These are phyloP conservation scores for Anas bernieri DNA, from an alignment of 2,797 vertebrate genomes.

Conservation along the genomic window DNA sequence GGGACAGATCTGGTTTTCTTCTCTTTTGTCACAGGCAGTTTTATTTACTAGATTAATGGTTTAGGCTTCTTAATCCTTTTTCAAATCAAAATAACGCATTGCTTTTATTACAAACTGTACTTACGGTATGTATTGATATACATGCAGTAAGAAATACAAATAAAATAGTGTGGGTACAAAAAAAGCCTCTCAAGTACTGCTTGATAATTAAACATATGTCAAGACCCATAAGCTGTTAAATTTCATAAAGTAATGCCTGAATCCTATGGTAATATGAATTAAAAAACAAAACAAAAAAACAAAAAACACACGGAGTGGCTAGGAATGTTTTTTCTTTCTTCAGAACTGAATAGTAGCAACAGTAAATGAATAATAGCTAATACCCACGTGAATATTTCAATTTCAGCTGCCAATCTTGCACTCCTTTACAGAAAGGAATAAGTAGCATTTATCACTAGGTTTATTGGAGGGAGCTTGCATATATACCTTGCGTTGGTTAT, in stretches of 20 bases:
- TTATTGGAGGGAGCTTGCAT: neutral
- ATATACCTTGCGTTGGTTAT: constrained; percentile 5
- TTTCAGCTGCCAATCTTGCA: constrained; percentile 6
- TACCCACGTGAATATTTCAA: constrained; percentile 7
- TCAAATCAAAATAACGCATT: neutral
- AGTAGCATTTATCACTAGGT: neutral
- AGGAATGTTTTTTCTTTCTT: neutral
- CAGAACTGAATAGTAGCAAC: neutral
- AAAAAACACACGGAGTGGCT: neutral
- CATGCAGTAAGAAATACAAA: accelerated
- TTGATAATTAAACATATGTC: neutral
- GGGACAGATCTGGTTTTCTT: neutral
- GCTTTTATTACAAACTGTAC: neutral
- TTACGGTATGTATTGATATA: neutral
- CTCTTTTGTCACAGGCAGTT: neutral
- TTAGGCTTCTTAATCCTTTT: neutral
- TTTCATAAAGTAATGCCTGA: neutral
- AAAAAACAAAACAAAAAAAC: neutral
- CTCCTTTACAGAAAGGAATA: neutral
- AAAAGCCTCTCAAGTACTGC: neutral
- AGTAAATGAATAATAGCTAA: neutral
- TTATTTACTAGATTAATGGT: neutral
- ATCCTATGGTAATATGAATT: neutral
- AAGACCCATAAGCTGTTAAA: neutral
- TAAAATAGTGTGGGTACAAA: neutral